Evolutionary conservation across 2,113 vertebrate genomes (phyloP).

Genomic region (Amazona guildingii): DNA sequence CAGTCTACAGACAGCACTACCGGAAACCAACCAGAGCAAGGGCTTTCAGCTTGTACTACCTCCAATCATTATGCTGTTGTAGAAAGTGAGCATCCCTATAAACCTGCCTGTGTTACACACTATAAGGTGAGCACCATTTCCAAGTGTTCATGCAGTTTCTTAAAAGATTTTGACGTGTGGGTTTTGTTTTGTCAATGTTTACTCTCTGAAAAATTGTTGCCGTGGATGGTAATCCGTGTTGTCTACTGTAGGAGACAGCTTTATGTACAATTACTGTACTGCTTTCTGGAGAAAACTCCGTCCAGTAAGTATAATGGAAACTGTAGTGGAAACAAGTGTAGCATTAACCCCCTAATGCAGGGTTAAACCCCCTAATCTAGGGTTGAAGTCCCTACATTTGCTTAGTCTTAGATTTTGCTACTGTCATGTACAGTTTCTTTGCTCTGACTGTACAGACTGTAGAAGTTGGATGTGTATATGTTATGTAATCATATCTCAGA

Average conservation of each 20-base stretch:
- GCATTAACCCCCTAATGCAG: not conserved
- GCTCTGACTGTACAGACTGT: not conserved
- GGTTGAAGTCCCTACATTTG: not conserved
- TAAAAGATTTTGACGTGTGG: not conserved
- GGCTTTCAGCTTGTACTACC: slow-evolving; percentile 94
- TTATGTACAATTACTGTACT: not conserved
- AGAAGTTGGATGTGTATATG: not conserved
- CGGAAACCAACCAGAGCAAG: slow-evolving; percentile 94
- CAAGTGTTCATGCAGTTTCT: not conserved
- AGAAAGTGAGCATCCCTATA: slow-evolving; percentile 97
- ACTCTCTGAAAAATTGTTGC: not conserved
- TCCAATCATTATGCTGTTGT: slow-evolving; percentile 94
- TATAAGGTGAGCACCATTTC: slow-evolving; percentile 82
- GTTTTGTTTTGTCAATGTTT: not conserved
- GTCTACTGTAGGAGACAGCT: not conserved
- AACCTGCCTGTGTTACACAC: slow-evolving; percentile 91
- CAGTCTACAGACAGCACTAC: slow-evolving; percentile 98
- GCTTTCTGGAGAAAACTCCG: not conserved
- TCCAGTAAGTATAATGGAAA: not conserved
- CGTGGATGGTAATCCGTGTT: not conserved
- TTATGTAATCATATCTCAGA: not conserved
- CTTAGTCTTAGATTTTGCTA: not conserved
- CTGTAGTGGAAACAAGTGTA: not conserved
- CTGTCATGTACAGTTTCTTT: not conserved
- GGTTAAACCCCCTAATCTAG: not conserved